Conservation (phyloP, 2,113 vertebrate species). For the Prionailurus bengalensis region DNA sequence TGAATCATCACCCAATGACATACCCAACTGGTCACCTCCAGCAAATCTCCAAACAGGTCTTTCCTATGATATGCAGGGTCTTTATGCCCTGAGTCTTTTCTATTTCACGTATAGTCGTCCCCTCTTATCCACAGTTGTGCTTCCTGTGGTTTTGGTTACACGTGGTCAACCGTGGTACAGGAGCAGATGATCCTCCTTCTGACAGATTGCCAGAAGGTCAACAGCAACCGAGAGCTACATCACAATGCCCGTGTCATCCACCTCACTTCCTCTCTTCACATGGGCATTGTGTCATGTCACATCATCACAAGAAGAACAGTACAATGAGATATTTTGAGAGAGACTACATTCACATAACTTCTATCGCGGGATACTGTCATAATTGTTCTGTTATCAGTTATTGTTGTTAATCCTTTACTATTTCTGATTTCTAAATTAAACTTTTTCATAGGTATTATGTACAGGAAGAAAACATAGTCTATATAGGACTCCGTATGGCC, state of each 20-base stretch:
- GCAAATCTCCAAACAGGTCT: constrained; percentile 8
- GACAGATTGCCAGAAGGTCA: neutral
- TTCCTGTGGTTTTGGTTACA: neutral
- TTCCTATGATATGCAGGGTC: neutral
- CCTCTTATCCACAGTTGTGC: neutral
- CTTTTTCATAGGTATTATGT: neutral
- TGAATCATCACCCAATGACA: constrained; percentile 57
- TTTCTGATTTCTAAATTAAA: neutral
- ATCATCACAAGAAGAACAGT: neutral
- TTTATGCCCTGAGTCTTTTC: neutral
- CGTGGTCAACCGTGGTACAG: neutral
- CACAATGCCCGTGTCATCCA: neutral
- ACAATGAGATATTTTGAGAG: neutral
- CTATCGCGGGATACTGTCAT: neutral
- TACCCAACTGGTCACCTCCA: neutral
- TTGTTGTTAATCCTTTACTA: neutral
- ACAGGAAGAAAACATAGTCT: neutral
- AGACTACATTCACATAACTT: neutral
- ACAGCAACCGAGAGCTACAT: neutral
- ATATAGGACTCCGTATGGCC: neutral
- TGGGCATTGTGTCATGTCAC: neutral
- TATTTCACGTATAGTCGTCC: neutral
- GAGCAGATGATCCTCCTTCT: neutral
- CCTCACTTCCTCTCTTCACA: neutral
- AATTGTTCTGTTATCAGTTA: neutral